Base-by-base conservation (phyloP, 2,113 vertebrate species). In the Colinus virginianus region DNA sequence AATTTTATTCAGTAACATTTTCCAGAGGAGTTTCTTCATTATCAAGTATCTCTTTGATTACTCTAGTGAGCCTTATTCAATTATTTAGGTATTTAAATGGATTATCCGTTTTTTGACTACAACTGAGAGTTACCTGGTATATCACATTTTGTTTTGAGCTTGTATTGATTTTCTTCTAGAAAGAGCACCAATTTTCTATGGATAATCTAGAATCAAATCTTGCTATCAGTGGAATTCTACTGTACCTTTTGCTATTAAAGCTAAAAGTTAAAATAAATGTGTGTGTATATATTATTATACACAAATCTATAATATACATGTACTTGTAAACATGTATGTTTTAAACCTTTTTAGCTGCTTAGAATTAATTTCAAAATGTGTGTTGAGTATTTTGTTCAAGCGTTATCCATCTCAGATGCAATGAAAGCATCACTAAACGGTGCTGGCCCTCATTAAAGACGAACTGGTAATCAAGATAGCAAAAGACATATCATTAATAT, bases 211-310 rank as follows among this genome's bases (percentile, higher is more conserved):
- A 96, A 58, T 83, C 56, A 70, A 90, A 85, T 78, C 94, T 94
- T 96, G 53, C 91, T 83, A 87, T 88, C 76, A 71, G 89, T 95
- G 82, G 55, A 79, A 80, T 93, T 84, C 78, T 85, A 67, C 74
- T 91, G 95, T 93, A 94, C 94, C 78, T 96, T 94, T 91, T 97
- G 91, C 88, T 93, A 56, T 96, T 88, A 91, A 95, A 96, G 85
- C 61, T 93, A 90, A 93, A 90, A 7, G 0, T 91, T 83, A 91
- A 95, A 96, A 80, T 67, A 87, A 53, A 63, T 42, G 34, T 46
- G 77, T 94, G 90, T 87, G 71, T 90, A 92, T 93, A 95, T 87
- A 74, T 90, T 82, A 88, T 96, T 92, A 95, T 93, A 90, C 91
- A 93, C 78, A 46, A 11, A 45, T 62, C 68, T 55, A 58, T 61